Conservation (phyloP, 2,113 vertebrate species). For the Dipodomys ordii region DNA sequence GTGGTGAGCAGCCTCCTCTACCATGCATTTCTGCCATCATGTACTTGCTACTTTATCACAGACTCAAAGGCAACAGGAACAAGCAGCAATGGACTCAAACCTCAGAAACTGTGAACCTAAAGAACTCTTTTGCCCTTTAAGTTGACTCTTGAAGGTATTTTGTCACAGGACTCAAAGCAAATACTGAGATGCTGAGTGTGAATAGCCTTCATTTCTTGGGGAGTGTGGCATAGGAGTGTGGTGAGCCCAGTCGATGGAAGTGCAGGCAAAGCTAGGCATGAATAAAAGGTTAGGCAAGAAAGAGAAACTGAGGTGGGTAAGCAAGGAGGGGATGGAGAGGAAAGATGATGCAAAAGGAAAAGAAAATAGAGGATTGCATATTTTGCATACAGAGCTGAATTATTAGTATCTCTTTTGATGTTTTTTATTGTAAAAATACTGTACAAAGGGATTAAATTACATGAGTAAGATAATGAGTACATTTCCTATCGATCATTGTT, state of each 20-base stretch:
- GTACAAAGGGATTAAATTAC: too few species aligned
- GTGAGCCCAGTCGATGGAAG: not conserved
- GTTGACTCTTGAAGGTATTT: not conserved
- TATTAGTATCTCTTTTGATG: constrained; percentile 42
- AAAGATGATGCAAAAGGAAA: not conserved
- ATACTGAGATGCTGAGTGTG: not conserved
- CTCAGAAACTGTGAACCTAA: not conserved
- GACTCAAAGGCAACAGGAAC: too few species aligned
- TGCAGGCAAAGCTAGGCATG: not conserved
- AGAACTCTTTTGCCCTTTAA: not conserved
- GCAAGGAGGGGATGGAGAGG: not conserved
- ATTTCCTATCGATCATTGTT: too few species aligned
- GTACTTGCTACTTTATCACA: too few species aligned
- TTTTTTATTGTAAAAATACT: too few species aligned
- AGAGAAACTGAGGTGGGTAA: not conserved
- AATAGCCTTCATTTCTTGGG: not conserved
- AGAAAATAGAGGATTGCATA: not conserved
- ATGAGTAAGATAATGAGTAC: too few species aligned
- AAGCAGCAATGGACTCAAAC: not conserved
- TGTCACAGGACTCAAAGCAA: not conserved
- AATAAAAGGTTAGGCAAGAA: not conserved
- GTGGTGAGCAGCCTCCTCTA: not conserved
- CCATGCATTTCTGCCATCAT: too few species aligned
- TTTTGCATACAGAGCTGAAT: not conserved
- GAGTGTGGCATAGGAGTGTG: not conserved